Conservation (phyloP, 2,113 vertebrate genomes). For the Chrysochloris asiatica region DNA sequence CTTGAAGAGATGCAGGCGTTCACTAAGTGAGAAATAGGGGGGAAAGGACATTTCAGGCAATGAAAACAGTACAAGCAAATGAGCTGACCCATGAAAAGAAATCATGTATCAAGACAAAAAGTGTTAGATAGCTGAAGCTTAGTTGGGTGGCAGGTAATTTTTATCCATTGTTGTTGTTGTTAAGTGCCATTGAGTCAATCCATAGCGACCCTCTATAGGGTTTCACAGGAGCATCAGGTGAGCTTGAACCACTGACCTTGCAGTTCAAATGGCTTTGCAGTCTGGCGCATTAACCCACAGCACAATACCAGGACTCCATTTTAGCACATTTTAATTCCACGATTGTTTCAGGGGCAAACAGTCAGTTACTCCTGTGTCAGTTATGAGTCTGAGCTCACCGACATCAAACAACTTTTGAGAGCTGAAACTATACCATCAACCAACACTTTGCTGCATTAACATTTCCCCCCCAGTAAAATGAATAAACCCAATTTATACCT, state of each 20-base stretch:
- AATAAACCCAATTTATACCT: slow-evolving; percentile 2
- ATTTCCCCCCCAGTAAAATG: background rate
- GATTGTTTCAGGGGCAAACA: background rate
- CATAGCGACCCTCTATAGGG: no score
- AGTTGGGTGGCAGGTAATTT: background rate
- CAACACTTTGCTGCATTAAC: background rate
- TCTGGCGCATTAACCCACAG: no score
- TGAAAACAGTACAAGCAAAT: background rate
- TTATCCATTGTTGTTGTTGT: no score
- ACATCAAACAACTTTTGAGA: background rate
- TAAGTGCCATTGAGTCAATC: no score
- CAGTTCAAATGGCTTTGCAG: no score
- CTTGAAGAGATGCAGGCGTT: no score
- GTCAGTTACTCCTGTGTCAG: background rate
- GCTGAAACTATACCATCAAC: background rate
- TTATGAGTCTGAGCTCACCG: background rate
- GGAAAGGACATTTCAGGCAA: background rate
- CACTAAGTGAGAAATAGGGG: background rate
- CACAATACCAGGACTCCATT: background rate
- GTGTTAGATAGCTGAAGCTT: background rate
- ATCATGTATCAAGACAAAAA: background rate
- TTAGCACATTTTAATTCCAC: background rate
- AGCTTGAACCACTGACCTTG: no score
- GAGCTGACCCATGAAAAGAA: background rate
- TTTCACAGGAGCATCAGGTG: no score